Evolutionary conservation across 2,888 invertebrate genomes (phyloP), one percentile per base, ranked within the genome.

Genomic region (Conops quadrifasciatus): DNA sequence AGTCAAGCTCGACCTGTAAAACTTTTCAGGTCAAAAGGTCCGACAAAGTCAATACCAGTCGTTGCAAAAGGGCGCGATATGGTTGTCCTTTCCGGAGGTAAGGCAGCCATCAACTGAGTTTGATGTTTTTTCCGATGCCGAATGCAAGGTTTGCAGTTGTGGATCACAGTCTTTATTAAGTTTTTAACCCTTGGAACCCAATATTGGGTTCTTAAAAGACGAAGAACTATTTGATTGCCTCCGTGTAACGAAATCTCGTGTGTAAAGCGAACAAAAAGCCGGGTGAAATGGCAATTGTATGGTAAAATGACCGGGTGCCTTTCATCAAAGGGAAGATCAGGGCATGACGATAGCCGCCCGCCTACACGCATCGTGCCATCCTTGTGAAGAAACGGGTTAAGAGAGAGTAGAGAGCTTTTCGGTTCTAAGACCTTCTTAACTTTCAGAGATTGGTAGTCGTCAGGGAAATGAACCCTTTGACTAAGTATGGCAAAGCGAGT

Each of bases 21-120:
- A 28, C 45, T 66, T 66, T 71, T 69, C 1, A 71, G 56, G 2
- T 67, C 43, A 2, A 21, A 82, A 88, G 87, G 84, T 94, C 94
- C 94, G 87, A n/a, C 43, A 43, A 63, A 63, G 43, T 63, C 63
- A 19, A 65, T 16, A 21, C 65, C 67, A 11, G 67, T 56, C 13
- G 43, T 5, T 4, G 56, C 4, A 21, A 67, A 56, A n/a, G 67
- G 56, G 26, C 67, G 28, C 4, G 56, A 36, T 19, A 64, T n/a
- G 15, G 28, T 5, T 1, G 64, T 64, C 16, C 56, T n/a, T 45
- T 67, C 67, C n/a, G 67, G 67, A 16, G 56, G 56, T 1, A 26
- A 24, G 5, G 36, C 45, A 2, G 56, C 43, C 56, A 67, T 64
- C 1, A 49, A 49, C 51, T 64, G 64, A 2, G 59, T 59, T 9